phyloP scores from a whole-genome alignment of 1,140 invertebrate genomes.

The Drosophila trapezifrons region DNA sequence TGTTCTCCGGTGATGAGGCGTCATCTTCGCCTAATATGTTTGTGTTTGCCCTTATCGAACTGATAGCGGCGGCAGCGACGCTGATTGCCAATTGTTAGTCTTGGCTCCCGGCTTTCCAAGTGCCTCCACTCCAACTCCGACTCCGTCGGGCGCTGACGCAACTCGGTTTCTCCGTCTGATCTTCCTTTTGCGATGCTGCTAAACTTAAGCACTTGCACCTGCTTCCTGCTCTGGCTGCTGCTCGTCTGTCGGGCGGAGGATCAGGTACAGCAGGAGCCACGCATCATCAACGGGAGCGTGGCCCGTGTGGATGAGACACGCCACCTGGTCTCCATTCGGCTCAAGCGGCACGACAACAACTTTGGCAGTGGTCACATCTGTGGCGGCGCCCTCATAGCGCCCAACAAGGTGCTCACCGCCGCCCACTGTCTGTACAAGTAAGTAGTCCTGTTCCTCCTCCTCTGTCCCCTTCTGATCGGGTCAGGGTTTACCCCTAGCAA shows the following conservation, averaged over 20 bases:
- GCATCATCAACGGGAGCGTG: slow-evolving; percentile 74
- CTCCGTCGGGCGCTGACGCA: slow-evolving; percentile 11
- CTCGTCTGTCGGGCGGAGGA: neutral
- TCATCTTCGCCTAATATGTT: slow-evolving; percentile 39
- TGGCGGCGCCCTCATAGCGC: slow-evolving; percentile 81
- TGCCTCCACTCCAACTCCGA: neutral
- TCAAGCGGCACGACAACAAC: slow-evolving; percentile 59
- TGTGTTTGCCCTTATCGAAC: slow-evolving; percentile 39
- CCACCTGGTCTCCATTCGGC: slow-evolving; percentile 79
- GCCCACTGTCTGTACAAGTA: slow-evolving; percentile 85
- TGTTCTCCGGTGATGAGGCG: slow-evolving; percentile 6
- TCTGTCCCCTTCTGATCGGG: neutral
- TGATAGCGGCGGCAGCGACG: slow-evolving; percentile 35
- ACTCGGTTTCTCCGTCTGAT: slow-evolving; percentile 21
- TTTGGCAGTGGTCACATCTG: slow-evolving; percentile 83
- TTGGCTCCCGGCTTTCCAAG: slow-evolving; percentile 15
- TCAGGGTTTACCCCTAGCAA: slow-evolving; percentile 22
- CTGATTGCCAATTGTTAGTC: slow-evolving; percentile 57
- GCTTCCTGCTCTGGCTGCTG: neutral
- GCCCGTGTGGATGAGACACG: slow-evolving; percentile 56
- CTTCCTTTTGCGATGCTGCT: slow-evolving; percentile 4
- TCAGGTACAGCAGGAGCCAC: slow-evolving; percentile 30
- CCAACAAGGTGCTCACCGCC: slow-evolving; percentile 84
- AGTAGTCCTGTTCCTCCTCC: slow-evolving; percentile 22
- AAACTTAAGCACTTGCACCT: no score